A percentile compares a stretch with the other conserved stretches of the same genome.
phyloP scores from a whole-genome alignment of 2,888 invertebrate genomes.

The Harmothoe impar region DNA sequence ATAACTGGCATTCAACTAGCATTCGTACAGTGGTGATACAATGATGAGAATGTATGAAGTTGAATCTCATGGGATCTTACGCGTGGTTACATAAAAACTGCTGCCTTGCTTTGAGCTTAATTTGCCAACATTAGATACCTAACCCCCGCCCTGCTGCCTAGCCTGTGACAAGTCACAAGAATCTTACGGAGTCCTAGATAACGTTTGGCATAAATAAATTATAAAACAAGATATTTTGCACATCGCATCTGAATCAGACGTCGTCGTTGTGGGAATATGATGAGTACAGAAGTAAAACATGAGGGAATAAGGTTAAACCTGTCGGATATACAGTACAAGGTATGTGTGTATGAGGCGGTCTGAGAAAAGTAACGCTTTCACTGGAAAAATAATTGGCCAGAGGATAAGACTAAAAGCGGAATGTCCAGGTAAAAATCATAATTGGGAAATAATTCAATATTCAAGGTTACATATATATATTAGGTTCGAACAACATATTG shows the following conservation, averaged over 20 bases:
- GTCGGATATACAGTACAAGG: not conserved
- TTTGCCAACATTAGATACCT: too few relatives aligned
- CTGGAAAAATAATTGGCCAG: not conserved
- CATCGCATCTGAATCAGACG: not conserved
- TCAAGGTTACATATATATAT: too few relatives aligned
- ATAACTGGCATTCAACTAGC: not conserved
- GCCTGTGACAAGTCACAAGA: not conserved
- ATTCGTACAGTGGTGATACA: not conserved
- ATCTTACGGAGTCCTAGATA: not conserved
- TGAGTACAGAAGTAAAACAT: not conserved
- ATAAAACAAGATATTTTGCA: constrained; percentile 15
- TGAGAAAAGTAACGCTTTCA: not conserved
- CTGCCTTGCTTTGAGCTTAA: constrained; percentile 33
- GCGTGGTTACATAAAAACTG: not conserved
- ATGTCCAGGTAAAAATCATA: not conserved
- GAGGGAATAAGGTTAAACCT: not conserved
- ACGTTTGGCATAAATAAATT: constrained; percentile 34
- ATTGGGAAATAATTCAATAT: too few relatives aligned
- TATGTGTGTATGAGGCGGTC: not conserved
- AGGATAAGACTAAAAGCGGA: constrained; percentile 29
- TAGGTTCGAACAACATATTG: too few relatives aligned
- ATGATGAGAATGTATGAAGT: not conserved
- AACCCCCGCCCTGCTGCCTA: too few relatives aligned
- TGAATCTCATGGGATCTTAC: constrained; percentile 12
- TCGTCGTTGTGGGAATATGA: not conserved